Evolutionary conservation across 2,888 invertebrate species (phyloP).

Genomic region (Chrysolina haemoptera): DNA sequence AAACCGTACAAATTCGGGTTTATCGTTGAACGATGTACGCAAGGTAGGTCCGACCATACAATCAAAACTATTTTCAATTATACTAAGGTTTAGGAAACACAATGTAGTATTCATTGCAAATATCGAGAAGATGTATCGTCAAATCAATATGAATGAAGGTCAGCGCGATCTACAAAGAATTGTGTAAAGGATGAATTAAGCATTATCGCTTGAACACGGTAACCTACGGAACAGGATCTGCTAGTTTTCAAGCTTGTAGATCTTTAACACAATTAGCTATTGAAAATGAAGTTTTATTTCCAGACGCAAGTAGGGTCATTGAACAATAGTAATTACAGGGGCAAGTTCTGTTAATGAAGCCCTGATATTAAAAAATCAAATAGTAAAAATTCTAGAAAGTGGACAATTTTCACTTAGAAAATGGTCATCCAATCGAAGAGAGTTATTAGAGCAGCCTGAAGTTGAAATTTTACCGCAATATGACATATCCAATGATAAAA

Average conservation of each 20-base stretch:
- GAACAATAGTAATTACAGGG: slow-evolving; percentile 21
- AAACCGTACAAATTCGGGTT: slow-evolving; percentile 10
- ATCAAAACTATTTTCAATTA: slow-evolving; percentile 25
- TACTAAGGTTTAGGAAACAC: slow-evolving; percentile 29
- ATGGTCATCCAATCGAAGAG: slow-evolving; percentile 14
- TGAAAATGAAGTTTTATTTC: slow-evolving; percentile 12
- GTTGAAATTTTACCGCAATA: neutral
- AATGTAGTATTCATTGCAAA: slow-evolving; percentile 28
- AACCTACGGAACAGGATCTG: neutral
- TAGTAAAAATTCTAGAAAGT: slow-evolving; percentile 18
- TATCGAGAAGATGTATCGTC: slow-evolving; percentile 34
- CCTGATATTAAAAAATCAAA: slow-evolving; percentile 7
- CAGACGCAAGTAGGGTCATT: slow-evolving; percentile 15
- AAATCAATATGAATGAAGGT: slow-evolving; percentile 5
- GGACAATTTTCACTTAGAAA: slow-evolving; percentile 19
- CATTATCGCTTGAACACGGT: neutral
- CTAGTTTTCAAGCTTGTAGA: slow-evolving; percentile 18
- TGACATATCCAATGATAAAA: slow-evolving; percentile 31
- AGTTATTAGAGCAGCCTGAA: slow-evolving; percentile 4
- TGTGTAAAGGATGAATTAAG: slow-evolving; percentile 15
- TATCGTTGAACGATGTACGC: slow-evolving; percentile 25
- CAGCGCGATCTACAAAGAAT: slow-evolving; percentile 25
- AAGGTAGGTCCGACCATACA: neutral
- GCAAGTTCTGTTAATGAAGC: neutral
- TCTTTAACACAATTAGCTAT: slow-evolving; percentile 24